Percentiles rank a stretch among this genome's conserved stretches.
phyloP scores from a whole-genome alignment of 1,140 invertebrate species.

The Chionoecetes opilio region DNA sequence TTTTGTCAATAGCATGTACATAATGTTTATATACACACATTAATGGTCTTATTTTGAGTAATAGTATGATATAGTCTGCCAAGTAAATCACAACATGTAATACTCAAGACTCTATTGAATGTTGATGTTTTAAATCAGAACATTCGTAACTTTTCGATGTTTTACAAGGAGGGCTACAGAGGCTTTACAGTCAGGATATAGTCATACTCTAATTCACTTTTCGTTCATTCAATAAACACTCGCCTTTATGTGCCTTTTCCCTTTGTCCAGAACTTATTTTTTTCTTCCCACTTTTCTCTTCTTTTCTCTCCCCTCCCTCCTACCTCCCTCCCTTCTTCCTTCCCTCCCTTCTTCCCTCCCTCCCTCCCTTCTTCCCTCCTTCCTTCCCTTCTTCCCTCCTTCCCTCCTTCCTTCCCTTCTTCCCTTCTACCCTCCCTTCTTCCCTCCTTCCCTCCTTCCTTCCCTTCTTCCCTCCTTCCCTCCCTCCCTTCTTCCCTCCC shows the following conservation, averaged over 20 bases:
- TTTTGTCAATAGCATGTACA: too few species aligned
- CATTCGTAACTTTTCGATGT: too few species aligned
- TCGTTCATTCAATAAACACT: background rate
- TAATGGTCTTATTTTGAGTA: too few species aligned
- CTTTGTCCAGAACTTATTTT: background rate
- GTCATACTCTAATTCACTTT: background rate
- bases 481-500: background rate
- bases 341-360: background rate
- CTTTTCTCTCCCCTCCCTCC: background rate
- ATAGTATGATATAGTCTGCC: too few species aligned
- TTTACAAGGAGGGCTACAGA: too few species aligned
- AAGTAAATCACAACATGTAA: too few species aligned
- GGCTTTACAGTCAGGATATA: too few species aligned
- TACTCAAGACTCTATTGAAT: too few species aligned
- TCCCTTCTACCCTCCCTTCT: conserved; percentile 33
- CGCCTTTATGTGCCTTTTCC: conserved; percentile 12
- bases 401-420: conserved; percentile 29
- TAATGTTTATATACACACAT: too few species aligned
- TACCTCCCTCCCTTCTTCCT: too few species aligned
- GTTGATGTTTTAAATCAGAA: too few species aligned
- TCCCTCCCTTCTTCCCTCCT: background rate
- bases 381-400: background rate
- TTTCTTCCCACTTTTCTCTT: background rate
- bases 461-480: conserved; percentile 38
- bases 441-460: conserved; percentile 38